Conservation (phyloP, 2,113 vertebrate genomes). For the Psophia crepitans region DNA sequence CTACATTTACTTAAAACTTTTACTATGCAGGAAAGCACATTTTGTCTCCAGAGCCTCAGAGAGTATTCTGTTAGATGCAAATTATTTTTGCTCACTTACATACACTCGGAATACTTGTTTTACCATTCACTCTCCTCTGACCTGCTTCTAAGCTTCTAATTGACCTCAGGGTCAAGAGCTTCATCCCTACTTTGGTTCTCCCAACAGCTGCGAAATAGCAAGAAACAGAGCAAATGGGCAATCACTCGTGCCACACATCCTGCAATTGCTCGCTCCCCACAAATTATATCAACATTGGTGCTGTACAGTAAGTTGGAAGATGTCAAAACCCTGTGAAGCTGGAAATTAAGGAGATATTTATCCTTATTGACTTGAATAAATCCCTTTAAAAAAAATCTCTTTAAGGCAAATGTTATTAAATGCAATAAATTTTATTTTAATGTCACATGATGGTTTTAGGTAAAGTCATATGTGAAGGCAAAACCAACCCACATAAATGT, state of each 20-base stretch:
- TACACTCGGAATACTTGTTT: constrained; percentile 7
- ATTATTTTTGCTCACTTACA: constrained; percentile 34
- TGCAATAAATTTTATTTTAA: neutral
- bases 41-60: neutral
- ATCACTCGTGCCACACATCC: constrained; percentile 14
- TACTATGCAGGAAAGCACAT: neutral
- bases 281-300: neutral
- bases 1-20: neutral
- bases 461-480: neutral
- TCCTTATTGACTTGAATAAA: neutral
- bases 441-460: neutral
- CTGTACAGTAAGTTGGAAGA: neutral
- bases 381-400: neutral
- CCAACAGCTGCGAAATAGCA: constrained; percentile 24
- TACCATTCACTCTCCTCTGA: constrained; percentile 10
- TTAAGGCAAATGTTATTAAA: neutral
- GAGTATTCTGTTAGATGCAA: neutral
- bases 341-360: neutral
- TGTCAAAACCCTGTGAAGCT: neutral
- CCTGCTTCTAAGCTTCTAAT: constrained; percentile 50
- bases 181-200: constrained; percentile 41
- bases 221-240: constrained; percentile 46
- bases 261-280: neutral
- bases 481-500: neutral
- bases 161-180: constrained; percentile 56